A percentile compares a stretch with the other conserved stretches of the same genome.
phyloP scores from a whole-genome alignment of 2,888 invertebrate species.

The Dynastes grantii region DNA sequence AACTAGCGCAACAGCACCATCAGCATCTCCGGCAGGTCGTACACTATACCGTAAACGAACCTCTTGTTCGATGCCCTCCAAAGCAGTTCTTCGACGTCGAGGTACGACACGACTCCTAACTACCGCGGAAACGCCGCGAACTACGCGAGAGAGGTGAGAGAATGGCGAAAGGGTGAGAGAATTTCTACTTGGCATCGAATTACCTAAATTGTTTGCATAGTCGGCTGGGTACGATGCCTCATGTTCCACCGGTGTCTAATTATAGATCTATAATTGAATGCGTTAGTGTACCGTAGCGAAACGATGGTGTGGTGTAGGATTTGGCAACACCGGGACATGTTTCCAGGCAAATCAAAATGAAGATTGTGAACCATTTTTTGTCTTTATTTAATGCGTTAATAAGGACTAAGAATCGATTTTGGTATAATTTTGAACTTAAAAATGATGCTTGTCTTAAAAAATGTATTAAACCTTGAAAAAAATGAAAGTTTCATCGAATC shows the following conservation, averaged over 20 bases:
- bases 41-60: not conserved
- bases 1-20: not conserved
- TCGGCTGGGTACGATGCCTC: not conserved
- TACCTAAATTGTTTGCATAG: conserved; percentile 24
- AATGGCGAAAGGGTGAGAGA: not conserved
- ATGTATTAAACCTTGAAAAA: too few species aligned
- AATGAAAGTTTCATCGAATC: too few species aligned
- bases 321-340: too few species aligned
- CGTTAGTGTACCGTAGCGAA: too few species aligned
- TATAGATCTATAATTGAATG: conserved; percentile 26
- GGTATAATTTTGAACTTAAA: too few species aligned
- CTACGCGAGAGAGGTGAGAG: not conserved
- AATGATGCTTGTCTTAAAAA: too few species aligned
- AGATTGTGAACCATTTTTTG: not conserved
- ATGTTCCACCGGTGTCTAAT: not conserved
- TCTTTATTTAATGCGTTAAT: not conserved
- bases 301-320: too few species aligned
- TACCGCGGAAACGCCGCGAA: not conserved
- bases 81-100: not conserved
- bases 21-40: not conserved
- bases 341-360: too few species aligned
- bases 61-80: not conserved
- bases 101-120: not conserved
- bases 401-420: not conserved
- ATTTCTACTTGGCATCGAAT: conserved; percentile 15